phyloP scores from a whole-genome alignment of 2,113 vertebrate species.

The Protobothrops mucrosquamatus region DNA sequence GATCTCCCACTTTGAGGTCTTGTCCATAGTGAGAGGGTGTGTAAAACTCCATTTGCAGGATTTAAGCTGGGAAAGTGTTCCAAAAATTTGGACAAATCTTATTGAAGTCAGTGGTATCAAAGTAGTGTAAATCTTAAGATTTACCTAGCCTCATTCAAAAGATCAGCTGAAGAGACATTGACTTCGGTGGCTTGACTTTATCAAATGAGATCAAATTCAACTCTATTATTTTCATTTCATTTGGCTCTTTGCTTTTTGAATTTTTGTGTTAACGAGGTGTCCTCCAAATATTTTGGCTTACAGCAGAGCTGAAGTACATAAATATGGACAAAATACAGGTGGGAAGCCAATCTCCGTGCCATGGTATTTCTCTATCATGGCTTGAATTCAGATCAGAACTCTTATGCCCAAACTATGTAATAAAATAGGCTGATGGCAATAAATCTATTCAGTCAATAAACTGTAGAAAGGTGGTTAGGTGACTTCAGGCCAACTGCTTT shows the following conservation, averaged over 20 bases:
- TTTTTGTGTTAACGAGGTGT: not conserved
- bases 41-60: not conserved
- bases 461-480: too few species aligned
- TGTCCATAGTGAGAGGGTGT: not conserved
- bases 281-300: not conserved
- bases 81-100: not conserved
- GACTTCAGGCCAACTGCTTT: too few species aligned
- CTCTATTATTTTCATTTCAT: not conserved
- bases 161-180: not conserved
- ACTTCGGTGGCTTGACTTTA: not conserved
- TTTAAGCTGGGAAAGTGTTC: not conserved
- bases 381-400: too few species aligned
- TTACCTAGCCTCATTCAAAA: not conserved
- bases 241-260: not conserved
- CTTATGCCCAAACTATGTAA: too few species aligned
- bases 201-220: not conserved
- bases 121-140: not conserved
- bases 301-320: not conserved
- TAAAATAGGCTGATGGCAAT: too few species aligned
- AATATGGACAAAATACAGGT: not conserved
- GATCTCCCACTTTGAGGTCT: not conserved
- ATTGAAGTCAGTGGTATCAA: not conserved
- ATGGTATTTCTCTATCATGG: not conserved
- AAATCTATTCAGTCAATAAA: too few species aligned
- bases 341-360: not conserved